Evolutionary conservation across 2,113 vertebrate species (phyloP).

Genomic region (Malurus cyaneus): DNA sequence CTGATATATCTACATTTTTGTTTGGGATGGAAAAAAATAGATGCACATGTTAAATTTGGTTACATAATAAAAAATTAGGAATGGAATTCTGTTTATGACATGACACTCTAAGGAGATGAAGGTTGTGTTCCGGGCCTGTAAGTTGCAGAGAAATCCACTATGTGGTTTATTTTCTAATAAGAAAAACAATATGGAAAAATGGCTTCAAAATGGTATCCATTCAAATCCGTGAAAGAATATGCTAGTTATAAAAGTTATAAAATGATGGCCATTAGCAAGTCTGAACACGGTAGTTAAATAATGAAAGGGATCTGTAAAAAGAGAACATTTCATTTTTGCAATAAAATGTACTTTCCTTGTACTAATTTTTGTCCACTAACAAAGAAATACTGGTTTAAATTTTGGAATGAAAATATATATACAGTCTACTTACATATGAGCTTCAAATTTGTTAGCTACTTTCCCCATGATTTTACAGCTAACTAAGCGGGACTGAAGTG

Average conservation of each 20-base stretch:
- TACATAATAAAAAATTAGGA: background rate
- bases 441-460: constrained; percentile 90
- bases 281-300: background rate
- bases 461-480: constrained; percentile 93
- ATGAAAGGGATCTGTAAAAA: background rate
- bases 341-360: background rate
- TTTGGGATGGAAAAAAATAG: background rate
- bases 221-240: background rate
- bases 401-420: constrained; percentile 1
- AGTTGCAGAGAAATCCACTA: background rate
- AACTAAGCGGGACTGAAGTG: constrained; percentile 86
- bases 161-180: background rate
- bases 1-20: background rate
- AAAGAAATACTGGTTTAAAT: background rate
- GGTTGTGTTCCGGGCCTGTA: background rate
- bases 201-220: background rate
- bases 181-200: background rate
- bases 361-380: background rate
- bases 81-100: background rate
- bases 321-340: background rate
- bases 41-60: background rate
- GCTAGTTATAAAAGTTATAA: background rate
- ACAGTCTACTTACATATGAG: constrained; percentile 82
- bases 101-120: background rate
- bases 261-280: background rate